These are phyloP conservation scores for Protobothrops mucrosquamatus DNA, from an alignment of 2,113 vertebrate genomes.

Conservation along the genomic window DNA sequence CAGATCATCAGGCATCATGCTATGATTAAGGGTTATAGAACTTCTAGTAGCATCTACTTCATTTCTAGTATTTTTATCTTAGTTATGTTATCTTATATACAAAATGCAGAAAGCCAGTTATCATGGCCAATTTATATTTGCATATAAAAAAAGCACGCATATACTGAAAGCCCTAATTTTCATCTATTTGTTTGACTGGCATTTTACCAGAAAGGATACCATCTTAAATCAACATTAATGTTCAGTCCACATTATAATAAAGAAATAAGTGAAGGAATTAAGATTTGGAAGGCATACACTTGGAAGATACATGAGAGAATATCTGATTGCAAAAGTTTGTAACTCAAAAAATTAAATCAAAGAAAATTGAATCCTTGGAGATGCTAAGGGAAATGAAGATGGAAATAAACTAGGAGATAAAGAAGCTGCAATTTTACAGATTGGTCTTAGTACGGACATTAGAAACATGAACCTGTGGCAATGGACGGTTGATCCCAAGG, in stretches of 20 bases:
- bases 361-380: neutral
- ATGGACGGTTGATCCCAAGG: neutral
- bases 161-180: neutral
- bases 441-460: neutral
- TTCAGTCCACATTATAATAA: neutral
- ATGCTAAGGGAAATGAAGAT: neutral
- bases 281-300: too few species aligned
- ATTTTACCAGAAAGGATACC: neutral
- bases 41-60: neutral
- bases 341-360: neutral
- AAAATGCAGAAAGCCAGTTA: neutral
- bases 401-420: neutral
- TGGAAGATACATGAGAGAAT: too few species aligned
- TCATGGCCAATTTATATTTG: neutral
- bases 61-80: neutral
- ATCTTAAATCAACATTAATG: neutral
- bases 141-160: neutral
- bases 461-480: neutral
- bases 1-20: neutral
- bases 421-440: neutral
- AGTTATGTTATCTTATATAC: neutral
- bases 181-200: neutral
- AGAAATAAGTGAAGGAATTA: neutral
- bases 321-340: too few species aligned
- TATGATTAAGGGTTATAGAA: neutral